Conservation (phyloP, 2,888 invertebrate species). For the Tetragonula carbonaria region DNA sequence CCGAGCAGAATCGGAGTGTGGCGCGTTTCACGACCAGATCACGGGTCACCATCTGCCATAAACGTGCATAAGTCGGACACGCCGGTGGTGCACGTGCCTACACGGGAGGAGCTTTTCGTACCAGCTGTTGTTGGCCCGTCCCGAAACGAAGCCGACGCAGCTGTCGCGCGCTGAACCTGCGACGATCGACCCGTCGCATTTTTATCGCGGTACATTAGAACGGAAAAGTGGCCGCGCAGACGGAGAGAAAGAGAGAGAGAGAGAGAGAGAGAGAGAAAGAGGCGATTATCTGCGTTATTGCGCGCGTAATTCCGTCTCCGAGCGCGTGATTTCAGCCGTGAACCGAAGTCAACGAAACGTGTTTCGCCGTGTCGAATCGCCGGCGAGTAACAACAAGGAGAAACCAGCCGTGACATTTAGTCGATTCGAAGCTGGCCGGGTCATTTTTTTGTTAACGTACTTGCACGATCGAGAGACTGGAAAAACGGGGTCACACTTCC, state of each 20-base stretch:
- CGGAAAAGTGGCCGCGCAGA: neutral
- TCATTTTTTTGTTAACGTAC: slow-evolving; percentile 18
- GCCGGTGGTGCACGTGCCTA: slow-evolving; percentile 62
- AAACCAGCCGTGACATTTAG: slow-evolving; percentile 16
- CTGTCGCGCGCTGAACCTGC: slow-evolving; percentile 53
- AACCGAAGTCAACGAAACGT: slow-evolving; percentile 8
- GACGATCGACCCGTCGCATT: slow-evolving; percentile 51
- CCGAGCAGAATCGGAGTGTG: neutral
- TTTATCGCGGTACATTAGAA: slow-evolving; percentile 39
- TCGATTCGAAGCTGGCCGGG: slow-evolving; percentile 1
- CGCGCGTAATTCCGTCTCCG: slow-evolving; percentile 29
- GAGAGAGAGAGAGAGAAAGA: neutral
- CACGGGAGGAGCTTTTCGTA: slow-evolving; percentile 65
- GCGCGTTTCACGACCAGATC: slow-evolving; percentile 45
- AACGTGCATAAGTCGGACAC: slow-evolving; percentile 51
- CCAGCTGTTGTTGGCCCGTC: slow-evolving; percentile 58
- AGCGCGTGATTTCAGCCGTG: slow-evolving; percentile 26
- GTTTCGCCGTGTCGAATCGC: neutral
- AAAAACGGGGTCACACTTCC: neutral
- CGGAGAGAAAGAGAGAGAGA: neutral
- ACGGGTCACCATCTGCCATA: slow-evolving; percentile 65
- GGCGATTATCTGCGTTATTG: slow-evolving; percentile 52
- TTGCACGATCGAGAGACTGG: neutral
- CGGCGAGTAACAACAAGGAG: neutral
- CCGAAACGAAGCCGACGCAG: slow-evolving; percentile 52